Conservation (phyloP, 2,888 invertebrate genomes). For the Thumatha senex region DNA sequence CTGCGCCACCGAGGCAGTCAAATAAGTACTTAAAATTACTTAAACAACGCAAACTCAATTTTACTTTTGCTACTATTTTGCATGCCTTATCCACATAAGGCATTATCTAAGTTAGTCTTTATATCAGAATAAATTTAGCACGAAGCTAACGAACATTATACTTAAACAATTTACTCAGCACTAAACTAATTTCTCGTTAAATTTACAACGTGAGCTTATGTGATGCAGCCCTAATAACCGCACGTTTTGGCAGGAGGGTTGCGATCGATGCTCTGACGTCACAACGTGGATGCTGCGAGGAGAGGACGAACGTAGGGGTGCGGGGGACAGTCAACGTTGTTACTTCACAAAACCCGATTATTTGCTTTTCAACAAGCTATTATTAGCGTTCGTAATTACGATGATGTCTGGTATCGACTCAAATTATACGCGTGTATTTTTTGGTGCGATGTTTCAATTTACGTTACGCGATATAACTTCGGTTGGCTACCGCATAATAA, state of each 20-base stretch:
- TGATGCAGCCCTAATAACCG: conserved; percentile 50
- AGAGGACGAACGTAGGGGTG: conserved; percentile 35
- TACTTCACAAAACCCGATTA: conserved; percentile 52
- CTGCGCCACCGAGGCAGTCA: no score
- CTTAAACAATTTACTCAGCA: conserved; percentile 26
- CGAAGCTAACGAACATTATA: conserved; percentile 13
- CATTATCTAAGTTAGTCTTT: not conserved
- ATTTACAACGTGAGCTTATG: conserved; percentile 30
- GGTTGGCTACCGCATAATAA: conserved; percentile 13
- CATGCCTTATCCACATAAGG: no score
- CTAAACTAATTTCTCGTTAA: conserved; percentile 33
- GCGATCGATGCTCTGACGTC: conserved; percentile 79
- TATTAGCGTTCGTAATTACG: conserved; percentile 50
- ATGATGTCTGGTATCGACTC: conserved; percentile 27
- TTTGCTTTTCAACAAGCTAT: conserved; percentile 59
- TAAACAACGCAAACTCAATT: no score
- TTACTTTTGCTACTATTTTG: no score
- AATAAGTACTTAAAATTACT: no score
- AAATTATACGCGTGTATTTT: conserved; percentile 42
- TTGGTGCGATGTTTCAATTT: conserved; percentile 17
- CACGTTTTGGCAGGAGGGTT: conserved; percentile 53
- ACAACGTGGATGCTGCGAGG: conserved; percentile 59
- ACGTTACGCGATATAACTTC: conserved; percentile 17
- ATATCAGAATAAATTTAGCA: not conserved
- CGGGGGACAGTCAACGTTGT: conserved; percentile 30